These are phyloP conservation scores for Pempheris klunzingeri DNA, from an alignment of 2,797 vertebrate genomes.

Conservation along the genomic window DNA sequence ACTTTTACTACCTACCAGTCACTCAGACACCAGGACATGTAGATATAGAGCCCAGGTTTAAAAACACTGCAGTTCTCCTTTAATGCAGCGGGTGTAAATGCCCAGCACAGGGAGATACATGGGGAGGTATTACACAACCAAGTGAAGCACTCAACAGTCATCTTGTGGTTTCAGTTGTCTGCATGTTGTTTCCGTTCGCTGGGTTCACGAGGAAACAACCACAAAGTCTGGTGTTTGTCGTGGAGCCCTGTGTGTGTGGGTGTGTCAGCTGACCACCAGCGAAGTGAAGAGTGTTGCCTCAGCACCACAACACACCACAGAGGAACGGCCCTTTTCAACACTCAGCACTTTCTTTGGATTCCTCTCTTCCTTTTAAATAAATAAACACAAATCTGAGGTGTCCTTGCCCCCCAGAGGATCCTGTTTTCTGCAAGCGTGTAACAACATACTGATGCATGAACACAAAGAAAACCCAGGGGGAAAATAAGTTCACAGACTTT, in stretches of 20 bases:
- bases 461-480: background rate
- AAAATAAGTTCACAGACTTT: background rate
- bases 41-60: no score
- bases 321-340: conserved; percentile 7
- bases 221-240: background rate
- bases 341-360: background rate
- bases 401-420: background rate
- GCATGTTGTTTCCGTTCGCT: background rate
- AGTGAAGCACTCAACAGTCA: no score
- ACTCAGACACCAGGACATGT: no score
- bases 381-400: no score
- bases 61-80: no score
- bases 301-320: background rate
- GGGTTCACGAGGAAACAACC: conserved; percentile 5
- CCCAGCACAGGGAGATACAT: background rate
- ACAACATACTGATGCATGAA: background rate
- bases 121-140: background rate
- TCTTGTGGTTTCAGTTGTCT: background rate
- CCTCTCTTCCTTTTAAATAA: background rate
- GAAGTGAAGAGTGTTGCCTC: background rate
- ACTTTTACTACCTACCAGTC: no score
- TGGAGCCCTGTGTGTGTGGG: background rate
- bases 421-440: conserved; percentile 2
- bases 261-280: conserved; percentile 15
- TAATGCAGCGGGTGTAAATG: conserved; percentile 8